These are phyloP conservation scores for Limnodromus scolopaceus DNA, from an alignment of 2,797 vertebrate species.

Conservation along the genomic window DNA sequence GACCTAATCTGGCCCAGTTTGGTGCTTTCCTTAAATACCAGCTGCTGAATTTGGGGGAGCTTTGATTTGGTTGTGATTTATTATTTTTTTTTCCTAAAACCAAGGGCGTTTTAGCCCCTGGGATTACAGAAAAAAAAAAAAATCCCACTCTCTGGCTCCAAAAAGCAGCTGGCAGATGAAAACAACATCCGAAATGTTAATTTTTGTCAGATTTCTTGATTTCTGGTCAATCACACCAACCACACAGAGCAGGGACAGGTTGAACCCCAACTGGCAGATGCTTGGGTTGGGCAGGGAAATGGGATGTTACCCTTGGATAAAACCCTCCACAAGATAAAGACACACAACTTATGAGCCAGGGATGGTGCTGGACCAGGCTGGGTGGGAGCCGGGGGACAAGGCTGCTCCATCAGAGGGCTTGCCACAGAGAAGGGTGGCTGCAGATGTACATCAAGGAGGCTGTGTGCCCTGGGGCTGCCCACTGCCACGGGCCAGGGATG, in stretches of 20 bases:
- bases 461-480: background rate
- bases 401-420: background rate
- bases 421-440: background rate
- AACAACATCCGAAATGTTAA: background rate
- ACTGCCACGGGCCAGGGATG: background rate
- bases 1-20: background rate
- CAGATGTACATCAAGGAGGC: background rate
- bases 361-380: background rate
- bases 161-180: background rate
- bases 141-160: rapidly evolving
- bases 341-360: rapidly evolving
- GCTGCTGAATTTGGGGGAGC: background rate
- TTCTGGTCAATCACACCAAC: background rate
- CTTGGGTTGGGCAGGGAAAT: background rate
- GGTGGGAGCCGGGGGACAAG: background rate
- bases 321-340: background rate
- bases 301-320: background rate
- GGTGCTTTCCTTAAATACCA: background rate
- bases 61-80: background rate
- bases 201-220: background rate
- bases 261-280: background rate
- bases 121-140: background rate
- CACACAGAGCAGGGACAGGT: rapidly evolving
- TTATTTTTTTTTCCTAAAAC: background rate
- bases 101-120: background rate